phyloP scores from a whole-genome alignment of 30 jellyfish, hydroid and myxozoan genomes.

The Pelagia noctiluca region DNA sequence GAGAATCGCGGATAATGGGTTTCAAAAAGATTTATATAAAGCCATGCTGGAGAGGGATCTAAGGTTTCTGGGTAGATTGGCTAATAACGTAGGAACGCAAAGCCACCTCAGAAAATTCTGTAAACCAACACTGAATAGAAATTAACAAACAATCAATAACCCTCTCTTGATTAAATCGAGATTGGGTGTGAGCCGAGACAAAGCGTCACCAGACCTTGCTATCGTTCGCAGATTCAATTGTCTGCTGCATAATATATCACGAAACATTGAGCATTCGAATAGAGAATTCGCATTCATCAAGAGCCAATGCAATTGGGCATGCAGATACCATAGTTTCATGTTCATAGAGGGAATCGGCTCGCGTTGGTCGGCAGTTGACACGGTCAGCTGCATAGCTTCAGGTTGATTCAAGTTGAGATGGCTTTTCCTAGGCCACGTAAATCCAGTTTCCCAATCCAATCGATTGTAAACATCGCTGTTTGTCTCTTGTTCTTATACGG shows the following conservation, averaged over 20 bases:
- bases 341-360: too few species aligned
- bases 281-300: too few species aligned
- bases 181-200: neutral
- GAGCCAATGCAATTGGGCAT: too few species aligned
- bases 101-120: neutral
- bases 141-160: neutral
- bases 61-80: neutral
- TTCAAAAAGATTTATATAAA: neutral
- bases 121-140: neutral
- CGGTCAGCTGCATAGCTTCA: too few species aligned
- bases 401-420: too few species aligned
- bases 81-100: neutral
- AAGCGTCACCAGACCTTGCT: neutral
- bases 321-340: too few species aligned
- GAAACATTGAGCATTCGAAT: constrained; percentile 1
- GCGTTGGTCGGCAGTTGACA: too few species aligned
- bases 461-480: too few species aligned
- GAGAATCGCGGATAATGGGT: constrained; percentile 7
- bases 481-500: too few species aligned
- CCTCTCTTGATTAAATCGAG: neutral
- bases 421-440: too few species aligned
- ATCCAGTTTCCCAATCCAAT: too few species aligned
- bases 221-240: neutral
- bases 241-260: constrained; percentile 8
- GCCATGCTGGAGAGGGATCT: neutral